Evolutionary conservation across 30 jellyfish, hydroid and myxozoan genomes (phyloP), one percentile per base, ranked within the genome.

Genomic region (Cassiopea xamachana): DNA sequence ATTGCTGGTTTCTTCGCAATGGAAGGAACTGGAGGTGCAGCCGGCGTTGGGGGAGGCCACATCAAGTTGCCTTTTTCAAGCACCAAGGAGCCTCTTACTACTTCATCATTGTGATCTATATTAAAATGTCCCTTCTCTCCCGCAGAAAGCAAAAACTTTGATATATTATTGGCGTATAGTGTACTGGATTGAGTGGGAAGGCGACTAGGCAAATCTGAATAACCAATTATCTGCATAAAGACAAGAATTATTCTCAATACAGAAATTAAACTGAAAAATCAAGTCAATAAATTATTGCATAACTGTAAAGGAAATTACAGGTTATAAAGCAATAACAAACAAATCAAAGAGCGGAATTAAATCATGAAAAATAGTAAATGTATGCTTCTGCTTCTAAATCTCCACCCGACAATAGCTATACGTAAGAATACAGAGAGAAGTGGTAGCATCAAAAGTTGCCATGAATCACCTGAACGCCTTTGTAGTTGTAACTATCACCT

Each of bases 41-140:
- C 96, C 7, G 84, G 82, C 43, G 75, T 80, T 18, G 98, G 98
- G 17, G 98, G 98, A 60, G 98, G 98, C 98, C 98, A 94, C 94
- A 86, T 80, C 94, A 94, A 16, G 46, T 74, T 83, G 2, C 98
- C 98, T 81, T 94, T 93, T 68, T 90, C 91, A 3, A 90, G 92
- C 10, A 94, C 87, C 73, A 91, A 70, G 10, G 98, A 87, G 1
- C 98, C 98, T 68, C 98, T 76, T 15, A 94, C 83, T 71, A 94
- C 98, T 73, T 94, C 98, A 83, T 94, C 98, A 17, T 91, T 96
- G 46, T 84, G 94, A 64, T 94, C 93, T 18, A 94, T 80, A 70
- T 86, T 49, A 84, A 83, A 94, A 74, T 94, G 97, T 27, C 97
- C 98, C 80, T 90, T 94, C 64, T 85, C 94, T 43, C 98, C 98